phyloP scores from a whole-genome alignment of 2,888 invertebrate genomes.

The Tetrapedia diversipes region DNA sequence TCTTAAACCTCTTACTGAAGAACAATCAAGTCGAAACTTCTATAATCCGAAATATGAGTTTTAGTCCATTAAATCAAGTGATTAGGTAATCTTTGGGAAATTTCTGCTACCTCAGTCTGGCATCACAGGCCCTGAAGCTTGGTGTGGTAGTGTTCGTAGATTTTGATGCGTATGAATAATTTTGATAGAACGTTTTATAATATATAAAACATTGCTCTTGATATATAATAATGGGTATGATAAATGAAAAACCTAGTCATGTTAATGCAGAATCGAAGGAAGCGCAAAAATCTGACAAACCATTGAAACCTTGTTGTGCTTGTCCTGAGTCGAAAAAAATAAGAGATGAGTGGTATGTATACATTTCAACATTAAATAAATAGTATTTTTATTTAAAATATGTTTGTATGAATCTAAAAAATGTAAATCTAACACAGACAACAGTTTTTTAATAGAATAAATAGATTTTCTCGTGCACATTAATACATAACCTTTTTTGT shows the following conservation, averaged over 20 bases:
- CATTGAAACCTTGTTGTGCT: slow-evolving; percentile 95
- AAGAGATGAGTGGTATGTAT: slow-evolving; percentile 93
- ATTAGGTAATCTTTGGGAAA: too few relatives aligned
- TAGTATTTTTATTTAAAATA: slow-evolving; percentile 9
- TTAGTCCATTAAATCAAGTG: too few relatives aligned
- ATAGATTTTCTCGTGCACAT: neutral
- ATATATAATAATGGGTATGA: slow-evolving; percentile 35
- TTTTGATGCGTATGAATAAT: neutral
- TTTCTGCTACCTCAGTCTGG: too few relatives aligned
- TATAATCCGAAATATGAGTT: too few relatives aligned
- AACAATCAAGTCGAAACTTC: too few relatives aligned
- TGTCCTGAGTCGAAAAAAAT: slow-evolving; percentile 97
- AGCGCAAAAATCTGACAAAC: slow-evolving; percentile 37
- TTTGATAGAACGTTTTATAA: neutral
- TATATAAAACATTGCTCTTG: neutral
- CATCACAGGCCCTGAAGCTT: slow-evolving; percentile 7
- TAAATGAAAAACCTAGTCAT: neutral
- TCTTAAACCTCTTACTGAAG: too few relatives aligned
- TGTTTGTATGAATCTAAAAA: neutral
- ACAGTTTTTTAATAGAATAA: neutral
- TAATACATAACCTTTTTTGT: slow-evolving; percentile 24
- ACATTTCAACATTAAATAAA: slow-evolving; percentile 43
- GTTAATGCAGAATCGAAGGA: slow-evolving; percentile 4
- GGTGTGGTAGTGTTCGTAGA: too few relatives aligned
- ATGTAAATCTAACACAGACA: neutral